These are phyloP conservation scores for Bedellia somnulentella DNA, from an alignment of 2,888 invertebrate species.

Conservation along the genomic window DNA sequence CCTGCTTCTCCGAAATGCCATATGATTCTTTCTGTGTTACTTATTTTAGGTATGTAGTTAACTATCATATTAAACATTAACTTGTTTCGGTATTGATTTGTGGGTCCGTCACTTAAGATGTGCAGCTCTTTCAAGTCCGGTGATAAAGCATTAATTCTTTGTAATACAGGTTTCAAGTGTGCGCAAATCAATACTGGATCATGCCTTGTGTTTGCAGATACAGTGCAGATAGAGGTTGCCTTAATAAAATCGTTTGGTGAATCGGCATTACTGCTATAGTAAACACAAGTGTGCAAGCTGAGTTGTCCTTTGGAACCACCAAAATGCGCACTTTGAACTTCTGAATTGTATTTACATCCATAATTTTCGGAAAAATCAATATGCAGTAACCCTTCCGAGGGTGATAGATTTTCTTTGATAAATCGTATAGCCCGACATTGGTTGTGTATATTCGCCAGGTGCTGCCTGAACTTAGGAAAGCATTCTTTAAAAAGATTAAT, in stretches of 20 bases:
- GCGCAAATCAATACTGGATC: background rate
- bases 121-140: slow-evolving; percentile 1
- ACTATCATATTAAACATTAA: background rate
- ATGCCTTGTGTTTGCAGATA: background rate
- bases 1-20: slow-evolving; percentile 7
- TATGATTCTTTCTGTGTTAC: background rate
- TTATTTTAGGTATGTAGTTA: background rate
- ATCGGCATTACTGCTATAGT: background rate
- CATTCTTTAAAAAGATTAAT: slow-evolving; percentile 8
- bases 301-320: slow-evolving; percentile 8
- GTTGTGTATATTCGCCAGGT: slow-evolving; percentile 5
- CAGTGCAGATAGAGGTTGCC: background rate
- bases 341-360: slow-evolving; percentile 7
- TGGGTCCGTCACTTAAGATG: background rate
- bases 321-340: slow-evolving; percentile 11
- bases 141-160: background rate
- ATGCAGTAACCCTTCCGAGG: background rate
- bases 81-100: background rate
- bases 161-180: background rate
- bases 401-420: background rate
- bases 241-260: background rate
- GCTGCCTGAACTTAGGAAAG: slow-evolving; percentile 6
- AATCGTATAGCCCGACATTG: background rate
- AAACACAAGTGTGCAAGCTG: too few species aligned
- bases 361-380: slow-evolving; percentile 12